Evolutionary conservation across 1,140 invertebrate genomes (phyloP).

Genomic region (Sitodiplosis mosellana): DNA sequence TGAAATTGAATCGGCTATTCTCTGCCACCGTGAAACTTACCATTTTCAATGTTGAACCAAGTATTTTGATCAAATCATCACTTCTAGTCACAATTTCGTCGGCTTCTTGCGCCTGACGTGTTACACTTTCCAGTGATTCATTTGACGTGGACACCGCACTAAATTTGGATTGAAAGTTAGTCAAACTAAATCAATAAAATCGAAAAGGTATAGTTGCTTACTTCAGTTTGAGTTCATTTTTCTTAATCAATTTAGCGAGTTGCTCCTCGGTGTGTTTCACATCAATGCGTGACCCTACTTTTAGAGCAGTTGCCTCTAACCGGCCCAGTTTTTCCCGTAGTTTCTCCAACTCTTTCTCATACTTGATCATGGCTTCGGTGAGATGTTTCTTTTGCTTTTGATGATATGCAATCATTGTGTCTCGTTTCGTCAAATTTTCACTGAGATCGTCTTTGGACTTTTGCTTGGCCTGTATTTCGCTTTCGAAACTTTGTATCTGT

Average conservation of each 20-base stretch:
- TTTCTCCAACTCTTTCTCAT: slow-evolving; percentile 3
- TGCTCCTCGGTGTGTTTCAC: slow-evolving; percentile 9
- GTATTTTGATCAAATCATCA: not conserved
- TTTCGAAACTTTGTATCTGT: slow-evolving; percentile 10
- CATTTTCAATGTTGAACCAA: slow-evolving; percentile 2
- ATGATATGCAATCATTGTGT: too few species aligned
- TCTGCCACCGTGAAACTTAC: too few species aligned
- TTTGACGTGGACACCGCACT: not conserved
- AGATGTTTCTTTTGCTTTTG: too few species aligned
- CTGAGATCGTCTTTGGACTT: too few species aligned
- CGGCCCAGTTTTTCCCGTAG: slow-evolving; percentile 3
- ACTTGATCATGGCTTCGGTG: too few species aligned
- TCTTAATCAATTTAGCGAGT: slow-evolving; percentile 8
- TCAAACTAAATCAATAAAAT: not conserved
- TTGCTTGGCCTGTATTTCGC: slow-evolving; percentile 4
- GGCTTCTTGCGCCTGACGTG: slow-evolving; percentile 1
- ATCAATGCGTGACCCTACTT: slow-evolving; percentile 12
- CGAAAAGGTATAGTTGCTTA: slow-evolving; percentile 6
- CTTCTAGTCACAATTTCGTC: not conserved
- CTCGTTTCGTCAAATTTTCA: too few species aligned
- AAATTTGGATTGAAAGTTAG: not conserved
- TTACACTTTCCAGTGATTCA: slow-evolving; percentile 3
- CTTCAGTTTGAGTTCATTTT: slow-evolving; percentile 13
- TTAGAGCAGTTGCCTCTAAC: slow-evolving; percentile 5
- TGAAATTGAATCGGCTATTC: not conserved